Percentiles rank a stretch among this genome's conserved stretches.
phyloP scores from a whole-genome alignment of 53 echinoderm and acorn worm species.

The Paelopatides confundens region DNA sequence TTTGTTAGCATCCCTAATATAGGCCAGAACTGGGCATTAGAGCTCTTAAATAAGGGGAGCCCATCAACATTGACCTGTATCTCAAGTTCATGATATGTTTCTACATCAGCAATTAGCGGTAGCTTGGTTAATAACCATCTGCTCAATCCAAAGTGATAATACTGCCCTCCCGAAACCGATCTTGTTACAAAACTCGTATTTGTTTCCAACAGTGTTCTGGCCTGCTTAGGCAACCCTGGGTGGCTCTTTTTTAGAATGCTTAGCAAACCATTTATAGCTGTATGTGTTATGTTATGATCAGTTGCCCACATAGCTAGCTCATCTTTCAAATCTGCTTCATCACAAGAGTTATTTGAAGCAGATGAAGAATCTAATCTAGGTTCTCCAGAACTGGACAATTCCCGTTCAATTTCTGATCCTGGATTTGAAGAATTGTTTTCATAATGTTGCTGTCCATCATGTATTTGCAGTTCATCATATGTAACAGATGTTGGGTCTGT shows the following conservation, averaged over 20 bases:
- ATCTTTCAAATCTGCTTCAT: neutral
- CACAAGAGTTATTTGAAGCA: neutral
- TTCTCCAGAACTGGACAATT: too few relatives aligned
- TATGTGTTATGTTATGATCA: neutral
- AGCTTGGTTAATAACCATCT: neutral
- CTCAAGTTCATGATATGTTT: neutral
- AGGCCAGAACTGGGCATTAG: conserved; percentile 5
- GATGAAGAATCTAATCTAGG: too few relatives aligned
- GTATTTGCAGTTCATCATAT: too few relatives aligned
- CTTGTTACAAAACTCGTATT: neutral
- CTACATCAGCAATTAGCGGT: neutral
- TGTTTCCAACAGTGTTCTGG: neutral
- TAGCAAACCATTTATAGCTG: neutral
- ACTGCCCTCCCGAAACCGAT: neutral
- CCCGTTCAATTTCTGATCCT: too few relatives aligned
- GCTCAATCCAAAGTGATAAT: neutral
- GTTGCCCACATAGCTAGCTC: neutral
- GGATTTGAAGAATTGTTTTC: too few relatives aligned
- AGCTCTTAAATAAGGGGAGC: conserved; percentile 58
- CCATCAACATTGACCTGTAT: conserved; percentile 70
- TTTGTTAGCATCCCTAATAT: neutral
- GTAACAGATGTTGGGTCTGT: too few relatives aligned
- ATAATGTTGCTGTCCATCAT: too few relatives aligned
- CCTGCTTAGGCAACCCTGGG: neutral
- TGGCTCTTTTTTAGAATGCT: neutral